A percentile compares a stretch with the other conserved stretches of the same genome.
Conservation (phyloP, 2,797 vertebrate genomes). For the Mycteria americana region DNA sequence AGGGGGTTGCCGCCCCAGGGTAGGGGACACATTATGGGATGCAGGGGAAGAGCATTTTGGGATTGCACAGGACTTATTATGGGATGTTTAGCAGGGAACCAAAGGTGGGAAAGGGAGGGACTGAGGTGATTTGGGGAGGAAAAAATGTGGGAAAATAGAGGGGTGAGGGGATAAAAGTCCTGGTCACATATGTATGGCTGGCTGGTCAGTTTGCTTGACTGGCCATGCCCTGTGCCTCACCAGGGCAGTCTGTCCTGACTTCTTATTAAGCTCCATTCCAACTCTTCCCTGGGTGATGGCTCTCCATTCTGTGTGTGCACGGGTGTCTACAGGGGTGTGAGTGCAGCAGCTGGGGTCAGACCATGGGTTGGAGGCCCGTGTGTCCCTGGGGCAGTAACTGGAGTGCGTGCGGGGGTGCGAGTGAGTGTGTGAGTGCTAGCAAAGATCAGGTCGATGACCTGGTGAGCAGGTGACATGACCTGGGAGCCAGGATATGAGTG, state of each 20-base stretch:
- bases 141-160: neutral
- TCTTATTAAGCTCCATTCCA: neutral
- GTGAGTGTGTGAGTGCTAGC: neutral
- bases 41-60: neutral
- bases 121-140: neutral
- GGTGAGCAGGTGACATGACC: neutral
- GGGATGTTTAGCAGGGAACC: neutral
- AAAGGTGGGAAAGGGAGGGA: neutral
- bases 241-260: neutral
- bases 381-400: neutral
- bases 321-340: neutral
- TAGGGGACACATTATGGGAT: neutral
- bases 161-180: neutral
- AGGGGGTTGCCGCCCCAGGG: neutral
- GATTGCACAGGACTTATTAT: neutral
- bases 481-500: neutral
- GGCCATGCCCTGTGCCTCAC: neutral
- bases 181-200: neutral
- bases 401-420: rapidly evolving
- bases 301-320: neutral
- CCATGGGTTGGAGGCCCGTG: neutral
- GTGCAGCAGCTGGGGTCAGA: neutral
- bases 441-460: neutral
- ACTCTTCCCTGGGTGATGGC: neutral
- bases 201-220: neutral